phyloP scores from a whole-genome alignment of 2,113 vertebrate species.

The Corvus cornix region DNA sequence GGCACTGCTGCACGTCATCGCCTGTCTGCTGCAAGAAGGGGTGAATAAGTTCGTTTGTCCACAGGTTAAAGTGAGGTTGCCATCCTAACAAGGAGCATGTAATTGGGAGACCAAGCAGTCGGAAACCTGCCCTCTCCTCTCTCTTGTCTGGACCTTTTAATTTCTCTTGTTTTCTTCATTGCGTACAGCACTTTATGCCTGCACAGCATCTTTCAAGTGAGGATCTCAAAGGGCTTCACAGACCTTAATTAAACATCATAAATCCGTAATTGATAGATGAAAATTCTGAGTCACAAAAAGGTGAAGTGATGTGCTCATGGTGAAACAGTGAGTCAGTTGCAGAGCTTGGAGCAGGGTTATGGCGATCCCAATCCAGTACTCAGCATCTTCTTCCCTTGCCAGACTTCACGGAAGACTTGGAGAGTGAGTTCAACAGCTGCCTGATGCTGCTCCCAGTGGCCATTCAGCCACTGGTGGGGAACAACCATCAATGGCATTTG shows the following conservation, averaged over 20 bases:
- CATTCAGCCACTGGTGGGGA: rapidly evolving
- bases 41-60: slow-evolving; percentile 74
- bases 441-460: not conserved
- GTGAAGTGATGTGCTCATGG: not conserved
- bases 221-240: slow-evolving; percentile 15
- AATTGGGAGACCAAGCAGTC: slow-evolving; percentile 37
- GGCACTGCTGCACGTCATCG: slow-evolving; percentile 56
- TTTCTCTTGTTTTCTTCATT: slow-evolving; percentile 51
- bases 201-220: slow-evolving; percentile 35
- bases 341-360: not conserved
- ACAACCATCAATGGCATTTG: not conserved
- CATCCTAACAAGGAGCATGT: slow-evolving; percentile 13
- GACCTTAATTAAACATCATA: slow-evolving; percentile 64
- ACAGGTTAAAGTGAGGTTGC: slow-evolving; percentile 42
- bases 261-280: slow-evolving; percentile 42
- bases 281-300: slow-evolving; percentile 54
- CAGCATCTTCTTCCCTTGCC: not conserved
- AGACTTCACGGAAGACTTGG: not conserved
- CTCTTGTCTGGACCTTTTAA: slow-evolving; percentile 27
- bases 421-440: not conserved
- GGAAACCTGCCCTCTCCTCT: slow-evolving; percentile 33
- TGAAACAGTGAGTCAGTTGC: slow-evolving; percentile 15
- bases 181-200: slow-evolving; percentile 5
- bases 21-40: slow-evolving; percentile 61
- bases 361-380: not conserved